Evolutionary conservation across 1,140 invertebrate species (phyloP).

Genomic region (Drosophila lowei): DNA sequence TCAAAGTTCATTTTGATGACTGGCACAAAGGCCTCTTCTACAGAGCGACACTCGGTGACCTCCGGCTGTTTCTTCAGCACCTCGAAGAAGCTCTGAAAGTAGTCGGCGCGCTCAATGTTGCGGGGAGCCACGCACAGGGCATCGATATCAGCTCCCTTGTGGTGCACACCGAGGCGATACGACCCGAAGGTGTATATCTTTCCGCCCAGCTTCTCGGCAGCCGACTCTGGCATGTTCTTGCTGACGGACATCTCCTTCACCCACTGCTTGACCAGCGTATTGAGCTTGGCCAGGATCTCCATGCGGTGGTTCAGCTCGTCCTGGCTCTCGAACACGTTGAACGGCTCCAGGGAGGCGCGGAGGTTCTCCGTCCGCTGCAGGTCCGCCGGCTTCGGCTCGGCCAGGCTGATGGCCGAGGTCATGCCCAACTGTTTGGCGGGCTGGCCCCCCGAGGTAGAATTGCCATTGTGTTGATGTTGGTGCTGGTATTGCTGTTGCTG

Average conservation of each 20-base stretch:
- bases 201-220: slow-evolving; percentile 95
- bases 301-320: slow-evolving; percentile 95
- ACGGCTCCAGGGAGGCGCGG: slow-evolving; percentile 91
- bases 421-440: slow-evolving; percentile 89
- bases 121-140: slow-evolving; percentile 98
- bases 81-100: slow-evolving; percentile 97
- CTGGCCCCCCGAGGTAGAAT: slow-evolving; percentile 61
- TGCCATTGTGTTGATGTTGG: slow-evolving; percentile 68
- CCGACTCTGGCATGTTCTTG: slow-evolving; percentile 94
- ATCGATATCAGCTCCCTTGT: slow-evolving; percentile 99
- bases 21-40: slow-evolving; percentile 99
- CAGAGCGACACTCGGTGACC: slow-evolving; percentile 88
- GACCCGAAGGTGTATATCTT: slow-evolving; percentile 99
- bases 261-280: slow-evolving; percentile 95
- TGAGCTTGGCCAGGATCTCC: slow-evolving; percentile 92
- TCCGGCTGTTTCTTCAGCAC: slow-evolving; percentile 93
- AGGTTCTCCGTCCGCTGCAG: slow-evolving; percentile 92
- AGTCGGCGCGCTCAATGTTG: slow-evolving; percentile 96
- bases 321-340: slow-evolving; percentile 96
- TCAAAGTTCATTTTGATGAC: slow-evolving; percentile 99
- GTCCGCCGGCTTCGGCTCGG: slow-evolving; percentile 93
- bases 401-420: slow-evolving; percentile 96
- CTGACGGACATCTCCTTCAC: slow-evolving; percentile 93
- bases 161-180: slow-evolving; percentile 95
- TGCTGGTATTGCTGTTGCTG: slow-evolving; percentile 42